Percentiles rank a stretch among this genome's conserved stretches.
These are phyloP conservation scores for Drosophila seguyi DNA, from an alignment of 1,140 invertebrate species.

Conservation along the genomic window DNA sequence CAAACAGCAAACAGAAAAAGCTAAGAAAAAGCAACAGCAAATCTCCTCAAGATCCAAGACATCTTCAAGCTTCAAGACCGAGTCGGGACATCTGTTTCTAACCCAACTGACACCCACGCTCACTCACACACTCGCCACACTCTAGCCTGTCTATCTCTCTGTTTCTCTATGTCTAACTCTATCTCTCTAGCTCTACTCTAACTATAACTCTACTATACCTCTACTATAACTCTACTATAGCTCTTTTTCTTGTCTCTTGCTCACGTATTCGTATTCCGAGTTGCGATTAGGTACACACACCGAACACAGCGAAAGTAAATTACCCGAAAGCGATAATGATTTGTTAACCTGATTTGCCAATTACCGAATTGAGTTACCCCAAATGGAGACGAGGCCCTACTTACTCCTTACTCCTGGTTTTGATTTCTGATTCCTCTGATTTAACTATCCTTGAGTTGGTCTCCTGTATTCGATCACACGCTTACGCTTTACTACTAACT, in stretches of 20 bases:
- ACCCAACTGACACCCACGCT: conserved; percentile 41
- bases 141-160: conserved; percentile 53
- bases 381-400: conserved; percentile 15
- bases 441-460: conserved; percentile 31
- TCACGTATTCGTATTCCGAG: conserved; percentile 49
- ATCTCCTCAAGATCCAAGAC: conserved; percentile 26
- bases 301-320: conserved; percentile 37
- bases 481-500: conserved; percentile 77
- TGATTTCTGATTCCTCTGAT: not conserved
- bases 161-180: conserved; percentile 47
- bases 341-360: conserved; percentile 27
- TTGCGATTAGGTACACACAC: conserved; percentile 62
- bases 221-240: conserved; percentile 41
- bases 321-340: conserved; percentile 30
- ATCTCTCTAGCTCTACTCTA: conserved; percentile 34
- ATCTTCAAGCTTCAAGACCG: conserved; percentile 23
- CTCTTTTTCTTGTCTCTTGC: conserved; percentile 50
- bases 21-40: conserved; percentile 4
- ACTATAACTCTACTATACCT: conserved; percentile 38
- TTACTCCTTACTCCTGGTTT: not conserved
- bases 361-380: conserved; percentile 19
- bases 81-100: conserved; percentile 47
- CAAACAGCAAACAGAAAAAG: conserved; percentile 39
- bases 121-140: conserved; percentile 39
- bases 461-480: conserved; percentile 62